Evolutionary conservation across 2,888 invertebrate species (phyloP).

Genomic region (Elegia similella): DNA sequence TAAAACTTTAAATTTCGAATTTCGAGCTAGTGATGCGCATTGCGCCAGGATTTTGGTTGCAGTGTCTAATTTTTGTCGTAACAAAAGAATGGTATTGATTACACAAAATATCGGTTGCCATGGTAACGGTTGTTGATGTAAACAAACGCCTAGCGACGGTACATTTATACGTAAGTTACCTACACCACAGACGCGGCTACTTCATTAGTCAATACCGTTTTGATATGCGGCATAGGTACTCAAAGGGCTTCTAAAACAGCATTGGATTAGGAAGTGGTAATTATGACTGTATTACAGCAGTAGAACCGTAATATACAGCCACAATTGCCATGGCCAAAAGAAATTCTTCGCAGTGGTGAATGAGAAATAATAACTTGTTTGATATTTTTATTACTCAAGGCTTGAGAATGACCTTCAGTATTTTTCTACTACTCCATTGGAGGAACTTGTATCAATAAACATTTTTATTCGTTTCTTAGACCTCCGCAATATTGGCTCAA

Average conservation of each 20-base stretch:
- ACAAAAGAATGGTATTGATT: conserved; percentile 57
- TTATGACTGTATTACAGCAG: no score
- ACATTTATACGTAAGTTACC: background rate
- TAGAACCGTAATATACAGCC: no score
- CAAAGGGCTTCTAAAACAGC: no score
- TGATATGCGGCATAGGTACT: no score
- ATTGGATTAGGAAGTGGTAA: background rate
- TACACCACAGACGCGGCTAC: no score
- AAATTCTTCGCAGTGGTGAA: background rate
- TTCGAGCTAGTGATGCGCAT: conserved; percentile 58
- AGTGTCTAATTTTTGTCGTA: conserved; percentile 36
- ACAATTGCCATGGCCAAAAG: no score
- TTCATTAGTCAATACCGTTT: no score
- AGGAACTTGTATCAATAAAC: background rate
- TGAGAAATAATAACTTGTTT: background rate
- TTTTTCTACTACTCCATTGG: background rate
- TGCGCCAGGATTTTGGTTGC: conserved; percentile 51
- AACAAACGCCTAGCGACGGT: conserved; percentile 44
- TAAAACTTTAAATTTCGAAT: conserved; percentile 42
- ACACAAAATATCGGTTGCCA: conserved; percentile 45
- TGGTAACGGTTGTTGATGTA: conserved; percentile 56
- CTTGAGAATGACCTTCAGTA: background rate
- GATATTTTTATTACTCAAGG: background rate
- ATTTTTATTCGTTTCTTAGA: background rate
- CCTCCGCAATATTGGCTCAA: no score